Conservation (phyloP, 2,113 vertebrate species). For the Nesoenas mayeri region DNA sequence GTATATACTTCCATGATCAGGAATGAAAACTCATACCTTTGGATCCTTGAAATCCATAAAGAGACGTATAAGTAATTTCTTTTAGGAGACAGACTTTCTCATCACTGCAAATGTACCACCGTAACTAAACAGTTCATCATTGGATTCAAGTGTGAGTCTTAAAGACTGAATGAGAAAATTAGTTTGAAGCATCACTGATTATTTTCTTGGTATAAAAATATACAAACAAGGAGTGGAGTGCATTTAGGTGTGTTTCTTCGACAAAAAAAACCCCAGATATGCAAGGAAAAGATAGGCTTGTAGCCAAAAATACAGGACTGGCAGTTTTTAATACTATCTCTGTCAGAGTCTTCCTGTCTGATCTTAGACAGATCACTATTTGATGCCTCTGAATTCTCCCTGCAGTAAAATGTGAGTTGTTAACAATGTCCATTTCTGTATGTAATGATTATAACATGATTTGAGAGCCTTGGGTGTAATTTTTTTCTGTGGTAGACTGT, state of each 20-base stretch:
- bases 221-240: neutral
- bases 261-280: neutral
- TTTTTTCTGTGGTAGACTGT: neutral
- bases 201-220: neutral
- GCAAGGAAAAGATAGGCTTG: neutral
- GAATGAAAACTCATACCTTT: conserved; percentile 11
- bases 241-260: neutral
- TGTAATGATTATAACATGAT: neutral
- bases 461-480: neutral
- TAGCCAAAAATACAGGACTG: neutral
- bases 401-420: neutral
- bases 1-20: neutral
- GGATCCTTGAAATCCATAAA: neutral
- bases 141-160: neutral
- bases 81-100: neutral
- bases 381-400: neutral
- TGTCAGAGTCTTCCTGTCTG: neutral
- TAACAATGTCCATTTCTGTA: neutral
- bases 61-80: neutral
- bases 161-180: neutral
- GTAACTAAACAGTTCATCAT: neutral
- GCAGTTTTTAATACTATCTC: neutral
- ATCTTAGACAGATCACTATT: neutral
- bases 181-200: neutral
- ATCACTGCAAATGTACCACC: neutral